Conservation (phyloP, 2,113 vertebrate genomes). For the Sarotherodon lohbergeri region DNA sequence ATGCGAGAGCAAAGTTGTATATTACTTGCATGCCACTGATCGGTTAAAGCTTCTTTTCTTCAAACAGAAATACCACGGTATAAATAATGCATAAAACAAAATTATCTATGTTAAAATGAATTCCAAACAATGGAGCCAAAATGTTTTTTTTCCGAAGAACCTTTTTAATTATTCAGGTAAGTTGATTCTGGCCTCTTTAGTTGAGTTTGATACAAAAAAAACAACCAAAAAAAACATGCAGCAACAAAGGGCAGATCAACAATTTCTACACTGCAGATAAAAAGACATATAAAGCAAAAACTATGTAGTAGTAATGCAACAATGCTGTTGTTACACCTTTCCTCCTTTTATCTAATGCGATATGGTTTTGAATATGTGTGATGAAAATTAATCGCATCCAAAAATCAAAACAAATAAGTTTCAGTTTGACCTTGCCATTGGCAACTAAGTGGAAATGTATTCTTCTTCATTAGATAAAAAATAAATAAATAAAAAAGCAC, state of each 20-base stretch:
- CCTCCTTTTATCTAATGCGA: background rate
- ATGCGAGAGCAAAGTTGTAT: background rate
- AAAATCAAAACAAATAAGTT: background rate
- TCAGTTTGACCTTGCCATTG: background rate
- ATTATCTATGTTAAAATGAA: background rate
- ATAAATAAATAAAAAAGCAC: background rate
- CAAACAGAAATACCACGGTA: background rate
- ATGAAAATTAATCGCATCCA: background rate
- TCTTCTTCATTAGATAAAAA: background rate
- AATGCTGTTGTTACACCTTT: background rate
- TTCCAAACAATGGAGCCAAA: background rate
- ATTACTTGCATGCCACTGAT: conserved; percentile 61
- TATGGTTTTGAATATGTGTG: background rate
- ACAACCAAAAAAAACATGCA: background rate
- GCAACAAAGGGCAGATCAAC: background rate
- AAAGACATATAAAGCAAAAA: background rate
- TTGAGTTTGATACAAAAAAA: background rate
- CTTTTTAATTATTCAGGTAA: background rate
- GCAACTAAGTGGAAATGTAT: background rate
- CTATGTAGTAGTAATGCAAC: background rate
- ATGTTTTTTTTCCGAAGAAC: background rate
- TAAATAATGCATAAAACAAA: background rate
- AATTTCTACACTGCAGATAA: background rate
- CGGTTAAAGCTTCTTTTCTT: background rate
- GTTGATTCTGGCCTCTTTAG: background rate